A percentile compares a stretch with the other conserved stretches of the same genome.
These are phyloP conservation scores for Hyles vespertilio DNA, from an alignment of 1,140 invertebrate genomes.

Conservation along the genomic window DNA sequence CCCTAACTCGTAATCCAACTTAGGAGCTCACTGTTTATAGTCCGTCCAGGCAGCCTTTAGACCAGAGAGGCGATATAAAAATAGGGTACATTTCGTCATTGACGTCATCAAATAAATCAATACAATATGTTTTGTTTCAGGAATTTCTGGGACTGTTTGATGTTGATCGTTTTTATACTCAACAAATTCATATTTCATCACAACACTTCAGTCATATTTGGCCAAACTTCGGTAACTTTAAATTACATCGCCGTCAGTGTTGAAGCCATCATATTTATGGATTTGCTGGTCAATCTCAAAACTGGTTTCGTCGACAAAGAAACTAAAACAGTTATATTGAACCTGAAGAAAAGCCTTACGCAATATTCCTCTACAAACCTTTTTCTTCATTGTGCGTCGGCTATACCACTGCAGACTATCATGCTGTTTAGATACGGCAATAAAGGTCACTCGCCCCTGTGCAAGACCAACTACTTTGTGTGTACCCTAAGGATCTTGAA, in stretches of 20 bases:
- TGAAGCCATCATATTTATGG: constrained; percentile 27
- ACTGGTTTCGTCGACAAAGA: constrained; percentile 31
- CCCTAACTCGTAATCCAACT: too few species aligned
- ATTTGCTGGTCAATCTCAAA: constrained; percentile 31
- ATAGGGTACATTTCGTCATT: too few species aligned
- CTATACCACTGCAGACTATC: constrained; percentile 29
- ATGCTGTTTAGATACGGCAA: constrained; percentile 34
- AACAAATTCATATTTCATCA: constrained; percentile 31
- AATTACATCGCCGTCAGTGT: constrained; percentile 24
- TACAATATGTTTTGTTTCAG: constrained; percentile 20
- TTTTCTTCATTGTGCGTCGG: constrained; percentile 29
- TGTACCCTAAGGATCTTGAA: constrained; percentile 25
- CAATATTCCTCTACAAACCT: constrained; percentile 33
- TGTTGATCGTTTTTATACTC: constrained; percentile 18
- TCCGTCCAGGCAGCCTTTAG: too few species aligned
- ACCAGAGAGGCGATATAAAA: too few species aligned
- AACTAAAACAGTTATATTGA: constrained; percentile 25
- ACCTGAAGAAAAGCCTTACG: constrained; percentile 18
- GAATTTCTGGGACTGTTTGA: constrained; percentile 29
- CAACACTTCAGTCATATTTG: constrained; percentile 25
- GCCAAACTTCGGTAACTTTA: constrained; percentile 7
- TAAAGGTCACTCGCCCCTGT: constrained; percentile 19
- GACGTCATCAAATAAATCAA: too few species aligned
- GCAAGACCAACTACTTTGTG: constrained; percentile 33
- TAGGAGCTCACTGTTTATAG: too few species aligned